Base-by-base conservation (phyloP, 1,140 invertebrate genomes). In the Drosophila rhopaloa region DNA sequence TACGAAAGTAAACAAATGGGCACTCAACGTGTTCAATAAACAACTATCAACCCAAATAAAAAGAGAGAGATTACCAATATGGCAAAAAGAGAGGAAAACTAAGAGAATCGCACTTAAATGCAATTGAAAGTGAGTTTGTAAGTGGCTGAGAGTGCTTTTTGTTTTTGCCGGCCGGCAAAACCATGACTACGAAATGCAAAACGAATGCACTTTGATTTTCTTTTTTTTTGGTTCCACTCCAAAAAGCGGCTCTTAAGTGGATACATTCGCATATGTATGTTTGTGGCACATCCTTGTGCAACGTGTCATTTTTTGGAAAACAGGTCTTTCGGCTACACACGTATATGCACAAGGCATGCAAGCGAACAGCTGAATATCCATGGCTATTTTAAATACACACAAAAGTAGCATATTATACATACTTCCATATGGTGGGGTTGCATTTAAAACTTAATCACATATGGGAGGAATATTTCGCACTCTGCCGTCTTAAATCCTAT, bases 1-100 rank as follows among this genome's bases (percentile, higher is more conserved):
- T 60, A 76, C 32, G 66, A 83, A 83, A 88, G 83, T 86, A 88
- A 86, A 83, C 83, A 86, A 86, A 78, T 72, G 57, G 54, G 48
- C 9, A 24, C 59, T 47, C 59, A 43, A 53, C 35, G 51, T 59
- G 62, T 40, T 68, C 54, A 53, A 14, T 62, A 71, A 59, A 68
- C 50, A 44, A 67, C 40, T 41, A 60, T 41, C 19, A 29, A 35
- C 19, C 32, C 6, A 55, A 41, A 38, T 13, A 48, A 29, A 53
- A 29, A 63, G 40, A 56, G 41, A 37, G 55, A 37, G 35, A 19
- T 6, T 4, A 1, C 10, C 11, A 29, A 8, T 44, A 13, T 5
- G 44, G 10, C 4, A 27, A 10, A 16, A 66, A 68, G 65, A 68
- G 65, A 44, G 29, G 6, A 14, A 32, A 24, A 11, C 47, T 3